phyloP scores from a whole-genome alignment of 1,140 invertebrate genomes.

The Drosophila ambigua region DNA sequence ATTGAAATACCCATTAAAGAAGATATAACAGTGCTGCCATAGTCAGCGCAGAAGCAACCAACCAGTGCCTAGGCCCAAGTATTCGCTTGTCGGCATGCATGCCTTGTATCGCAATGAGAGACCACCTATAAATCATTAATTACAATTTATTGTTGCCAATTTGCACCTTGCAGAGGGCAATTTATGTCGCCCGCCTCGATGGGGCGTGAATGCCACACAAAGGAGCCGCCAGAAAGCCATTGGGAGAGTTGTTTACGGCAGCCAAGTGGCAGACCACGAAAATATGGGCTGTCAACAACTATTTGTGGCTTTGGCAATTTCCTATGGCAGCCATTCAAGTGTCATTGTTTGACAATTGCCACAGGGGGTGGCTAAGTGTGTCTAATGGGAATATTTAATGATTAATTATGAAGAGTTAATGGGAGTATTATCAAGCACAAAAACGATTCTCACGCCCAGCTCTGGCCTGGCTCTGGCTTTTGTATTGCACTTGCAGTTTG shows the following conservation, averaged over 20 bases:
- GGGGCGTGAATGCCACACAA: conserved; percentile 41
- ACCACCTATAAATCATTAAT: conserved; percentile 70
- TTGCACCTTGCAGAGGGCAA: conserved; percentile 73
- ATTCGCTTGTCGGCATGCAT: background rate
- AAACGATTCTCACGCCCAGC: too few relatives aligned
- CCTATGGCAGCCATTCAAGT: conserved; percentile 16
- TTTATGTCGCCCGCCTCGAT: conserved; percentile 63
- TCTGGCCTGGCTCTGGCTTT: background rate
- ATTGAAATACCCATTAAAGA: conserved; percentile 8
- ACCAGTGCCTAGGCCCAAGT: background rate
- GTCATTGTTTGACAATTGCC: background rate
- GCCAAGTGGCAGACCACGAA: conserved; percentile 12
- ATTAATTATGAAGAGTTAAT: conserved; percentile 18
- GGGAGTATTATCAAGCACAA: too few relatives aligned
- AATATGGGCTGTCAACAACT: conserved; percentile 60
- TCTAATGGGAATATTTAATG: conserved; percentile 14
- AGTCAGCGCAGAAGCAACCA: too few relatives aligned
- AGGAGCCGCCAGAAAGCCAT: conserved; percentile 8
- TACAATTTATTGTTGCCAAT: conserved; percentile 79
- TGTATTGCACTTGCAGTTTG: conserved; percentile 11
- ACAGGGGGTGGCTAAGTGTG: conserved; percentile 1
- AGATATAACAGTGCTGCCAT: too few relatives aligned
- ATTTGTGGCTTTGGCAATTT: conserved; percentile 56
- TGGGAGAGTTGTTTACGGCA: conserved; percentile 57
- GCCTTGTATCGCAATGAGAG: conserved; percentile 16